Base-by-base conservation (phyloP, 2,797 vertebrate genomes). In the Sphaeramia orbicularis region DNA sequence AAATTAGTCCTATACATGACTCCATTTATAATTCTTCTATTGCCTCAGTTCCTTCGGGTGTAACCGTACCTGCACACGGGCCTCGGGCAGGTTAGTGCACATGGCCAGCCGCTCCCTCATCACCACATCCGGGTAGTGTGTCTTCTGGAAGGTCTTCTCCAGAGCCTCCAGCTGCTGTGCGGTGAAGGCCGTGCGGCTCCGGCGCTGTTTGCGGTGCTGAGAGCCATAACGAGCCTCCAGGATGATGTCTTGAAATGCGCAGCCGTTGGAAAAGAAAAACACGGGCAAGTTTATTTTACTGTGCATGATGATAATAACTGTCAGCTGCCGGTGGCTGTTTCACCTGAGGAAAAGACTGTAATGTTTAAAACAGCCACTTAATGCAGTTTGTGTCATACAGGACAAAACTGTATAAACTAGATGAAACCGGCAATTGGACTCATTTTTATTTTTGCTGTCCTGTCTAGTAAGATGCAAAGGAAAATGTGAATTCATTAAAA, bases 161-260 rank as follows among this genome's bases (percentile, higher is more conserved):
- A 99, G 93, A 0, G 98, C 97, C 88, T 99, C 98, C 36, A 99
- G 93, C 91, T 99, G 98, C 83, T 99, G 98, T 11, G 98, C 98
- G 0, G 98, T 99, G 93, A 99, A 99, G 0, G 98, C 98, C 0
- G 98, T 99, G 50, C 98, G 97, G 19, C 97, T 99, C 43, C 98
- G 94, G 15, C 98, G 93, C 90, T 99, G 98, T 93, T 99, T 99
- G 86, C 98, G 95, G 89, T 99, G 98, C 92, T 99, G 97, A 70
- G 98, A 99, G 81, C 98, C 98, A 91, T 99, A 99, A 37, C 98
- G 97, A 91, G 98, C 98, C 95, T 99, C 98, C 77, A 99, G 96
- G 91, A 99, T 99, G 89, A 99, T 99, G 95, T 99, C 98, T 99
- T 97, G 96, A 97, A 97, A 97, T 94, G 95, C 96, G 94, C 96